A percentile compares a stretch with the other conserved stretches of the same genome.
Evolutionary conservation across 2,113 vertebrate genomes (phyloP).

Genomic region (Rhinolophus sinicus): DNA sequence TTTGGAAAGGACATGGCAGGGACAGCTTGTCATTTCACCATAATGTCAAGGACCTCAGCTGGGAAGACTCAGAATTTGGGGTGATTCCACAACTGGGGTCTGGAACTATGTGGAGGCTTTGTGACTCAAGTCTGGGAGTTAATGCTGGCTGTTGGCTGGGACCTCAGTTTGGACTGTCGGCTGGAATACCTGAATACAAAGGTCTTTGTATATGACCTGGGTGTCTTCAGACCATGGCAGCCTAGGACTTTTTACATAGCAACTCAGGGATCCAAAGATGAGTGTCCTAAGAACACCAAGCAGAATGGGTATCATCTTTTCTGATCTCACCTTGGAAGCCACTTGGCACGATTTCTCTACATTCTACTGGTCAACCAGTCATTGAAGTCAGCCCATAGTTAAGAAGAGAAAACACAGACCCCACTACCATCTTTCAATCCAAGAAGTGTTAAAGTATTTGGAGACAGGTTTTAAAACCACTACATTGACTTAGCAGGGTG

Average conservation of each 20-base stretch:
- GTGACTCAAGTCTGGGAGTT: neutral
- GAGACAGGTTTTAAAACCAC: neutral
- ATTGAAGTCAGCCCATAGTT: neutral
- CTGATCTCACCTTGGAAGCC: neutral
- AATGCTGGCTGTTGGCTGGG: neutral
- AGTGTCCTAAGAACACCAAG: neutral
- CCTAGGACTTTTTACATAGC: neutral
- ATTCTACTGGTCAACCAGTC: neutral
- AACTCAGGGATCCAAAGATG: neutral
- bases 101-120: neutral
- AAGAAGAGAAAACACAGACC: neutral
- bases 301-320: neutral
- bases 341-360: neutral
- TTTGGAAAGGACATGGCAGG: neutral
- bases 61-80: neutral
- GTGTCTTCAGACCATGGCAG: neutral
- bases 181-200: neutral
- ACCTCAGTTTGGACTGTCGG: neutral
- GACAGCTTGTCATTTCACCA: neutral
- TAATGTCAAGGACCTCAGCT: neutral
- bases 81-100: neutral
- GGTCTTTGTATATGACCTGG: neutral
- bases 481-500: neutral
- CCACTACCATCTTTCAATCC: neutral
- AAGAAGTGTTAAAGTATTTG: neutral